Base-by-base conservation (phyloP, 2,888 invertebrate genomes). In the Caenorhabditis plicata region DNA sequence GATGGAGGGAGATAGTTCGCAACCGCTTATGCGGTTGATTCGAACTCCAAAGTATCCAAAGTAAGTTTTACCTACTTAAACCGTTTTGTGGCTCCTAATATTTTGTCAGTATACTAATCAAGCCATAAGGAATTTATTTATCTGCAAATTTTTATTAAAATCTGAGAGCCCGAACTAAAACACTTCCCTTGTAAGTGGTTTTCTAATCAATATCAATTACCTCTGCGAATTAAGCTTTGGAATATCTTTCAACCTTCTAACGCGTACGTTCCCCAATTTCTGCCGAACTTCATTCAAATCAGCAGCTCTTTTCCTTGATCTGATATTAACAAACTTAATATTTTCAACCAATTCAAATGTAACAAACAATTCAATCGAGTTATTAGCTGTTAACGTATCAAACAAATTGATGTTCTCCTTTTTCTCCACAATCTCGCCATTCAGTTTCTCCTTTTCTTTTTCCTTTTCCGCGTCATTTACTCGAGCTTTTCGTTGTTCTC, bases 171-270 rank as follows among this genome's bases (percentile, higher is more conserved):
- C n/a, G n/a, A n/a, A n/a, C n/a, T n/a, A n/a, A n/a, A n/a, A n/a
- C n/a, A n/a, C n/a, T n/a, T n/a, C n/a, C n/a, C n/a, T n/a, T n/a
- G n/a, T n/a, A n/a, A n/a, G n/a, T n/a, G n/a, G n/a, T n/a, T n/a
- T 17, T 5, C 23, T 19, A 26, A 32, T 44, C n/a, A n/a, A n/a
- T n/a, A n/a, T n/a, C n/a, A 8, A 19, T 29, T 38, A 48, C 48
- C 39, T 54, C 13, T 54, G 48, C 5, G 17, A 7, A 4, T 27
- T 8, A 1, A 42, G 36, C 1, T 42, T 51, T 20, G 42, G 4
- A 25, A 60, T 49, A 7, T 54, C 53, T 0, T 50, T 49, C n/a
- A 61, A 47, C 27, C 55, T 61, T 4, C 61, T 54, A n/a, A 61
- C 42, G 9, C 61, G 23, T 5, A 61, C 50, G 19, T 32, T 55